Evolutionary conservation across 2,888 invertebrate genomes (phyloP), one percentile per base, ranked within the genome.

Genomic region (Taenaris catops): DNA sequence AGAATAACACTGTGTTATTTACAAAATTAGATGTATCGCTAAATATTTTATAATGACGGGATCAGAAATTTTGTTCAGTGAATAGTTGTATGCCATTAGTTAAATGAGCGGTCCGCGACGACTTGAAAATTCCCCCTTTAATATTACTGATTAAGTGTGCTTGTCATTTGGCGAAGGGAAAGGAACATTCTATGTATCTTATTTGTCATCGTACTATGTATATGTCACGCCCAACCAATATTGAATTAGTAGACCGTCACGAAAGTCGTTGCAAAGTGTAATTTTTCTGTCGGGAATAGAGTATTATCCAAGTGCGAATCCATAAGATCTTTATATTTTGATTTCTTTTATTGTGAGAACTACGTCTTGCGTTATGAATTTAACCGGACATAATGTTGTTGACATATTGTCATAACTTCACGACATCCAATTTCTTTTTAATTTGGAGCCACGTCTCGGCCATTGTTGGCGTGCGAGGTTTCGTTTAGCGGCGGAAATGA

Each of bases 11-110:
- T 56, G 70, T 74, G 78, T 80, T 73, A 79, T 84, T 83, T 79
- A 74, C 62, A 51, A 80, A 86, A 84, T 86, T 80, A 75, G 80
- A 68, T 71, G 67, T 66, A 76, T 79, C 78, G 84, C 83, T 86
- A 86, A 86, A 86, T 84, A 86, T 84, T 86, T 84, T 84, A 71
- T 86, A 84, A 86, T 84, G 72, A 74, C 55, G 66, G 68, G 42
- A 46, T 37, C 34, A 24, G 34, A 33, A 39, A 38, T 41, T n/a
- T 40, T 36, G 27, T 48, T 37, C 37, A 23, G 36, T 34, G 34
- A 34, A 36, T 34, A 26, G 23, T 36, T 19, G 29, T 31, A 27
- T 41, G 31, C 10, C 32, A 44, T 41, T 44, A 63, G 58, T 63
- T 64, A 63, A 55, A 56, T 57, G 55, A 63, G 59, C 51, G 56